Evolutionary conservation across 2,888 invertebrate genomes (phyloP).

Genomic region (Baccha elongata): DNA sequence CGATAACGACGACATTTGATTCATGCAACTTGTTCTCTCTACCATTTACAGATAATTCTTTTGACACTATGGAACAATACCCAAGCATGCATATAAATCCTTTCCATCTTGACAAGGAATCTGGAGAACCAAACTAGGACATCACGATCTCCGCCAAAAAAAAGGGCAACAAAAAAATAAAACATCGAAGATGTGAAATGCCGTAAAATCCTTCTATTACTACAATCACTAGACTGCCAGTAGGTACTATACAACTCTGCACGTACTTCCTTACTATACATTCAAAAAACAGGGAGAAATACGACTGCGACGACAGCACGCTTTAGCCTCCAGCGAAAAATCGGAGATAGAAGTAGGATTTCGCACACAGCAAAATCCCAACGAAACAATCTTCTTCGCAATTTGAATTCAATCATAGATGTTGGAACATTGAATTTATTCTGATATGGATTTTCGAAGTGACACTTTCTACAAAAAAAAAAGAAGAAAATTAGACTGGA

Average conservation of each 20-base stretch:
- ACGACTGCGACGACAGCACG: conserved; percentile 18
- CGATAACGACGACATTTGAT: conserved; percentile 70
- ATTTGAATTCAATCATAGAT: conserved; percentile 74
- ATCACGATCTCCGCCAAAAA: conserved; percentile 40
- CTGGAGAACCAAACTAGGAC: conserved; percentile 49
- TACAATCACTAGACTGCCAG: conserved; percentile 53
- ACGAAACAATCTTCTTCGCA: conserved; percentile 73
- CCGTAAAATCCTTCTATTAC: conserved; percentile 63
- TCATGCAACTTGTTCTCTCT: conserved; percentile 60
- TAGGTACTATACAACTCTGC: conserved; percentile 36
- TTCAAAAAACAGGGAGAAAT: no score
- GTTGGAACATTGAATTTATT: conserved; percentile 73
- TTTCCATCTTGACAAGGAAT: conserved; percentile 33
- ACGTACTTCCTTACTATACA: conserved; percentile 46
- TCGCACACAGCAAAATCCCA: conserved; percentile 54
- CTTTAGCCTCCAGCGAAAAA: conserved; percentile 64
- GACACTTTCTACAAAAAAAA: conserved; percentile 54
- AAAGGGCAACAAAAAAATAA: not conserved
- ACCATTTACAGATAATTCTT: conserved; percentile 50
- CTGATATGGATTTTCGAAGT: conserved; percentile 67
- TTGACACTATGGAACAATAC: conserved; percentile 64
- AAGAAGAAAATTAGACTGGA: conserved; percentile 21
- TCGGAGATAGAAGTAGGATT: conserved; percentile 54
- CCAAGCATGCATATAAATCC: conserved; percentile 70
- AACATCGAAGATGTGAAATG: conserved; percentile 31